A percentile compares a stretch with the other conserved stretches of the same genome.
phyloP scores from a whole-genome alignment of 2,113 vertebrate species.

The Rhynchomys soricoides region DNA sequence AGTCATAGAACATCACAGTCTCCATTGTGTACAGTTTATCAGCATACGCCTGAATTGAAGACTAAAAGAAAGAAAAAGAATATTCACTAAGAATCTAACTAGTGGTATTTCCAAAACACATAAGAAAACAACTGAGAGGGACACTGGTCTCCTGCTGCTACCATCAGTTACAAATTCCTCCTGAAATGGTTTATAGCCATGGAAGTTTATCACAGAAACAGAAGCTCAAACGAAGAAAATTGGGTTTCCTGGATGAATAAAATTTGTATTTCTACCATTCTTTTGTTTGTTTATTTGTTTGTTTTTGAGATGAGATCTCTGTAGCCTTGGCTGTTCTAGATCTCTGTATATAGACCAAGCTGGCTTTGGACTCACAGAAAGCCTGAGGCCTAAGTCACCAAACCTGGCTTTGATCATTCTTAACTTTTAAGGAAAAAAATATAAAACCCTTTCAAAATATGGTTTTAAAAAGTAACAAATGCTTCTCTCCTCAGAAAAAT shows the following conservation, averaged over 20 bases:
- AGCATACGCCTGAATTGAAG: slow-evolving; percentile 90
- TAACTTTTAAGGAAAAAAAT: slow-evolving; percentile 1
- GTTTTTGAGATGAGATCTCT: not conserved
- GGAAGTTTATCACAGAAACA: not conserved
- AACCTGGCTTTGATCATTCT: not conserved
- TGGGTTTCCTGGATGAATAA: not conserved
- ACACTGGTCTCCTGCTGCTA: not conserved
- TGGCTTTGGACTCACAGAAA: not conserved
- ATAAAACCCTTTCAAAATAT: slow-evolving; percentile 22
- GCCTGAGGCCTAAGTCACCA: not conserved
- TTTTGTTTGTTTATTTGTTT: not conserved
- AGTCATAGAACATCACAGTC: slow-evolving; percentile 93
- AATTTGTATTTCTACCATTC: slow-evolving; percentile 35
- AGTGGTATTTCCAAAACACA: slow-evolving; percentile 50
- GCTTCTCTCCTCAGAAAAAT: not conserved
- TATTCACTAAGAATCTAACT: slow-evolving; percentile 41
- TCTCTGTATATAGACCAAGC: not conserved
- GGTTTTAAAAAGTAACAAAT: not conserved
- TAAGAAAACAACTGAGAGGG: slow-evolving; percentile 52
- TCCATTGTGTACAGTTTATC: slow-evolving; percentile 94
- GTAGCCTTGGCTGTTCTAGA: not conserved
- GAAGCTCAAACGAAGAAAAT: not conserved
- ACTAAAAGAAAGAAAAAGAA: slow-evolving; percentile 82
- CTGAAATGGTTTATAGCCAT: not conserved
- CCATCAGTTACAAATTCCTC: slow-evolving; percentile 28